Conservation (phyloP, 1,140 invertebrate species). For the Nasonia giraulti region DNA sequence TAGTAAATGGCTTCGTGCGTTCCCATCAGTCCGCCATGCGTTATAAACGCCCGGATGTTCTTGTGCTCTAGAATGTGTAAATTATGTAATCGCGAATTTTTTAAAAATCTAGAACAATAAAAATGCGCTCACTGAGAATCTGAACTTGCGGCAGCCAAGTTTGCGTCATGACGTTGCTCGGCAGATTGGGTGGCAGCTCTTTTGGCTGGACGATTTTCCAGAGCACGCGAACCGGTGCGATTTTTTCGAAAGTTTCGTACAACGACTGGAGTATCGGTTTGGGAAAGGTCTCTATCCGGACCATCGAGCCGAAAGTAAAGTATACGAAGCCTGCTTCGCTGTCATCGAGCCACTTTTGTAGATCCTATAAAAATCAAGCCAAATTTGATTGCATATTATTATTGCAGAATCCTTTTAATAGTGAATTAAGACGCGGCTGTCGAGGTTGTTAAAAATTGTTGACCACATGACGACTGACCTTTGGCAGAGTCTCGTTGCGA, state of each 20-base stretch:
- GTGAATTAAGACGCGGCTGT: too few species aligned
- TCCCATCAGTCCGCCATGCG: constrained; percentile 82
- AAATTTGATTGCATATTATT: too few species aligned
- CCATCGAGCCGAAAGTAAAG: constrained; percentile 83
- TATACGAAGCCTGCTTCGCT: constrained; percentile 82
- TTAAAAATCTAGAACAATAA: background rate
- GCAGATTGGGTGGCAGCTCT: constrained; percentile 67
- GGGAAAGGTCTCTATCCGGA: constrained; percentile 77
- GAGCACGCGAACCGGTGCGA: constrained; percentile 61
- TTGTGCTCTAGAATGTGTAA: constrained; percentile 76
- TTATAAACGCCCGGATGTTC: constrained; percentile 81
- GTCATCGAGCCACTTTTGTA: constrained; percentile 80
- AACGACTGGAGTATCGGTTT: constrained; percentile 55
- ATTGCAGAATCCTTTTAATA: too few species aligned
- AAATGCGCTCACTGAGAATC: constrained; percentile 57
- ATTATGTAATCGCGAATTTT: background rate
- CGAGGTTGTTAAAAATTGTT: too few species aligned
- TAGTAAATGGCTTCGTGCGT: constrained; percentile 82
- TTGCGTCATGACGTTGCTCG: constrained; percentile 78
- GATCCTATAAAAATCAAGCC: too few species aligned
- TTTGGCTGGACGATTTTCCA: constrained; percentile 61
- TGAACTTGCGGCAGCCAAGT: constrained; percentile 81
- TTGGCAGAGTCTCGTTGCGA: constrained; percentile 8
- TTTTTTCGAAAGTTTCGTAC: constrained; percentile 60
- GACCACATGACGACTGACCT: constrained; percentile 48